Conservation (phyloP, 2,113 vertebrate genomes). For the Apteryx owenii region DNA sequence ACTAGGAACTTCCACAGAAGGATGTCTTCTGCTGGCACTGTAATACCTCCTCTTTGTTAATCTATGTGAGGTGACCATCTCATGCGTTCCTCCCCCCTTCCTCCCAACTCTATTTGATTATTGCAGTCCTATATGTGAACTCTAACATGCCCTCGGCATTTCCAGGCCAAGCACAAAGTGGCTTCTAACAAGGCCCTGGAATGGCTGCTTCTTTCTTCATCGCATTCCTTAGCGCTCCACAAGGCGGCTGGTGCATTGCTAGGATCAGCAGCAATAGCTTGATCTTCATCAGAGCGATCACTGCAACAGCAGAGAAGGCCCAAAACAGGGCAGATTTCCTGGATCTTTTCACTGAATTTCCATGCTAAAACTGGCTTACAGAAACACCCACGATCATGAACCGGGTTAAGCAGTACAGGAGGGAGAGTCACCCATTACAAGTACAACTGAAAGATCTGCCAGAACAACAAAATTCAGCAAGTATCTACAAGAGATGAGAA, state of each 20-base stretch:
- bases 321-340: neutral
- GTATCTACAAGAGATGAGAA: slow-evolving; percentile 21
- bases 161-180: neutral
- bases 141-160: neutral
- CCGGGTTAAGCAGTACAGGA: neutral
- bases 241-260: neutral
- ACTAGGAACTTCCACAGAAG: neutral
- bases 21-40: neutral
- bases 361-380: neutral
- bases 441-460: neutral
- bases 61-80: neutral
- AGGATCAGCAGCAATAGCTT: neutral
- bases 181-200: neutral
- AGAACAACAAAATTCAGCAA: neutral
- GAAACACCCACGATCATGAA: neutral
- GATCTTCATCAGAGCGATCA: neutral
- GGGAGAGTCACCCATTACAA: neutral
- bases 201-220: neutral
- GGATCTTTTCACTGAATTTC: too few relatives aligned
- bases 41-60: neutral
- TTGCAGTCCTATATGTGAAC: neutral
- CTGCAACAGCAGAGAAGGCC: neutral
- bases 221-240: neutral
- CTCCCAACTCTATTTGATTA: neutral
- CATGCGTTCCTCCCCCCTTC: neutral